A percentile compares a stretch with the other conserved stretches of the same genome.
Evolutionary conservation across 2,113 vertebrate genomes (phyloP).

Genomic region (Saiga tatarica): DNA sequence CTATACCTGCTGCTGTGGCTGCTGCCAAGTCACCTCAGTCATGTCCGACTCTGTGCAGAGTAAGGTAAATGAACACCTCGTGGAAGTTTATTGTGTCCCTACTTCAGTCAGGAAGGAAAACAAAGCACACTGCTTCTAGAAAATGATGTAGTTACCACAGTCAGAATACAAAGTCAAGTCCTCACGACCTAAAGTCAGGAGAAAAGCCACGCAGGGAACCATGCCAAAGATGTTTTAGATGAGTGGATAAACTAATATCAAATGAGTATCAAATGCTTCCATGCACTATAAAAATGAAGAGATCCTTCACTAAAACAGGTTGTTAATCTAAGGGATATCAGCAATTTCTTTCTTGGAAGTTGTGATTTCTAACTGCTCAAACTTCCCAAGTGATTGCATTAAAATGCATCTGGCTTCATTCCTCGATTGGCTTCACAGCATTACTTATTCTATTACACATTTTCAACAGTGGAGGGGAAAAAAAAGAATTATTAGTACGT

Average conservation of each 20-base stretch:
- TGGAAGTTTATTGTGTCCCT: not conserved
- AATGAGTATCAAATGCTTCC: not conserved
- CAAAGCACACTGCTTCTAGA: not conserved
- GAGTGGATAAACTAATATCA: not conserved
- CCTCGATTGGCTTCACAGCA: slow-evolving; percentile 28
- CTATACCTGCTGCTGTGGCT: no score
- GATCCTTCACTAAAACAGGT: slow-evolving; percentile 1
- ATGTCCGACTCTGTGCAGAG: no score
- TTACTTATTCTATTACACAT: slow-evolving; percentile 45
- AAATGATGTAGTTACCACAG: rapidly evolving
- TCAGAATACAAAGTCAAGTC: not conserved
- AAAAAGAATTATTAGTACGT: not conserved
- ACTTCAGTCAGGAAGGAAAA: not conserved
- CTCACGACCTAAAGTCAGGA: not conserved
- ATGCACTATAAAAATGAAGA: slow-evolving; percentile 11
- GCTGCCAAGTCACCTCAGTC: no score
- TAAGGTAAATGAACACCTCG: not conserved
- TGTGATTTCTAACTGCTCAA: slow-evolving; percentile 1
- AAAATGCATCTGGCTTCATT: slow-evolving; percentile 35
- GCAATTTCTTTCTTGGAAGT: slow-evolving; percentile 12
- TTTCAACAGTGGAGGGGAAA: not conserved
- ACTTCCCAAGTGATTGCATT: slow-evolving; percentile 37
- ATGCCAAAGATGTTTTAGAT: slow-evolving; percentile 10
- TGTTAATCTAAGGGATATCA: slow-evolving; percentile 13
- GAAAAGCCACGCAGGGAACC: not conserved